Conservation (phyloP, 92 coral and sea anemone genomes). For the Bergia sp. region DNA sequence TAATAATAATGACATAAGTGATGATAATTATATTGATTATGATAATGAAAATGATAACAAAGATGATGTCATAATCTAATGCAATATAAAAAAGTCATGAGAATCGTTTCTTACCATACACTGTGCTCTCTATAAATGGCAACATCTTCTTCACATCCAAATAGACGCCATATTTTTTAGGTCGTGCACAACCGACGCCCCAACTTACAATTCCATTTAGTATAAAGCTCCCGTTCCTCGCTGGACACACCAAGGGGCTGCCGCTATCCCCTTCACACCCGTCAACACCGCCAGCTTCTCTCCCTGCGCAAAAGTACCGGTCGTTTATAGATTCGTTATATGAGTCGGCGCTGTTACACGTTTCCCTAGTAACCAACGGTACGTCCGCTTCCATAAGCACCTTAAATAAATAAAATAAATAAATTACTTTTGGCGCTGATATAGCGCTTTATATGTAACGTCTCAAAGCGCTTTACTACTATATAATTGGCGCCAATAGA, state of each 20-base stretch:
- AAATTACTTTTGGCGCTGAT: no score
- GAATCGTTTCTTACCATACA: slow-evolving; percentile 50
- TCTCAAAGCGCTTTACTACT: no score
- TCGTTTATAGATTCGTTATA: slow-evolving; percentile 60
- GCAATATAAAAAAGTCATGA: no score
- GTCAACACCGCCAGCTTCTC: slow-evolving; percentile 70
- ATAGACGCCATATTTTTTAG: slow-evolving; percentile 89
- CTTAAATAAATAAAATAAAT: background rate
- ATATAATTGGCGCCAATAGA: no score
- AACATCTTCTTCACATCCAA: slow-evolving; percentile 79
- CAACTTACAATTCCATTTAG: slow-evolving; percentile 89
- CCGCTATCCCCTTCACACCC: slow-evolving; percentile 89
- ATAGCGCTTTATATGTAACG: no score
- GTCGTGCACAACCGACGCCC: slow-evolving; percentile 95
- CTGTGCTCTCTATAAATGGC: slow-evolving; percentile 75
- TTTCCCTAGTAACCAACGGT: slow-evolving; percentile 55
- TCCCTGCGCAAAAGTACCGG: slow-evolving; percentile 78
- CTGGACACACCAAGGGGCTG: slow-evolving; percentile 84
- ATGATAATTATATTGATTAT: no score
- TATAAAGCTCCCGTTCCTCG: slow-evolving; percentile 70
- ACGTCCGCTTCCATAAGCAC: slow-evolving; percentile 69
- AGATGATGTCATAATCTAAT: no score
- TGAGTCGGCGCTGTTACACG: slow-evolving; percentile 66
- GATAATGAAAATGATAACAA: no score
- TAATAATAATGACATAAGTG: no score